Conservation (phyloP, 2,113 vertebrate species). For the Pelodiscus sinensis region DNA sequence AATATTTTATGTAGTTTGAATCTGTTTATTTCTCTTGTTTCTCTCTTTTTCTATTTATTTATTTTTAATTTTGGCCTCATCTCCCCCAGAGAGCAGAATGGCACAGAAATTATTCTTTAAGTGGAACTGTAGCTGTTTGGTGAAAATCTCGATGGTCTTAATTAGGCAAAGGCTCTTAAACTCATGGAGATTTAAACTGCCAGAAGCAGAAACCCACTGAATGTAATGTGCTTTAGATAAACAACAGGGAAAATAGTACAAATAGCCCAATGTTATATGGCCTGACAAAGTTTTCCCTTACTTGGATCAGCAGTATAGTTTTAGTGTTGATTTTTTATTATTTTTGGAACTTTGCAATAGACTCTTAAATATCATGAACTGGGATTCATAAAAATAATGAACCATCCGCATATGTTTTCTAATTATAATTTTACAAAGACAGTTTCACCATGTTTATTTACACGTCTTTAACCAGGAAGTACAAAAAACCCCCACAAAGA, state of each 20-base stretch:
- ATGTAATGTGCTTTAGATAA: constrained; percentile 45
- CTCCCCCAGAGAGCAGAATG: constrained; percentile 9
- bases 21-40: fast-evolving
- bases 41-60: not conserved
- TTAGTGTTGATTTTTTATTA: constrained; percentile 15
- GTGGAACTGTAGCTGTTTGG: not conserved
- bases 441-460: constrained; percentile 7
- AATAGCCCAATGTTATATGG: not conserved
- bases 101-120: constrained; percentile 17
- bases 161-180: constrained; percentile 62
- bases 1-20: fast-evolving
- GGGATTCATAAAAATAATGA: constrained; percentile 38
- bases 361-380: not conserved
- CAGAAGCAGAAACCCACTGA: constrained; percentile 52
- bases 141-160: constrained; percentile 52
- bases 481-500: not conserved
- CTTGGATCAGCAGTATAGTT: constrained; percentile 12
- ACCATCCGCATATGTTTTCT: constrained; percentile 23
- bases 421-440: constrained; percentile 35
- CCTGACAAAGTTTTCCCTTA: not conserved
- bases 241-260: constrained; percentile 35
- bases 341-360: not conserved
- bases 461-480: constrained; percentile 33
- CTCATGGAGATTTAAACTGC: constrained; percentile 26
- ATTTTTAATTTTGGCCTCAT: constrained; percentile 17